Evolutionary conservation across 2,888 invertebrate genomes (phyloP).

Genomic region (Rosalia funebris): DNA sequence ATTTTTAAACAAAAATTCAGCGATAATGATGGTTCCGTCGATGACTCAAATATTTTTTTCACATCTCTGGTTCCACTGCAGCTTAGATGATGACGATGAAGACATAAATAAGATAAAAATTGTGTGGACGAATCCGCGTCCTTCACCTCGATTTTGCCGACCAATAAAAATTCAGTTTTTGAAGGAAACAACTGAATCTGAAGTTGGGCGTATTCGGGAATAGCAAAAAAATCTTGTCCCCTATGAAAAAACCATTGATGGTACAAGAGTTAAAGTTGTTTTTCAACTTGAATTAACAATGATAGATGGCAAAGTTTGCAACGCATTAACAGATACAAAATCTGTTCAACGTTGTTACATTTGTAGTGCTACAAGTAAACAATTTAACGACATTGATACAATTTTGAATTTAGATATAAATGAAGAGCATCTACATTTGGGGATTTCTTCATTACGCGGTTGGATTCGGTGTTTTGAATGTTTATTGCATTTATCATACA

Average conservation of each 20-base stretch:
- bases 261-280: neutral
- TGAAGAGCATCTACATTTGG: neutral
- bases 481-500: neutral
- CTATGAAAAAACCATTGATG: neutral
- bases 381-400: neutral
- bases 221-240: neutral
- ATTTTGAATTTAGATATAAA: neutral
- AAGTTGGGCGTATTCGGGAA: neutral
- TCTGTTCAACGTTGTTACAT: neutral
- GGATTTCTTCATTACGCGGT: neutral
- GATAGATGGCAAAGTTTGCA: neutral
- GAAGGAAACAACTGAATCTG: neutral
- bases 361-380: neutral
- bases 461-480: neutral
- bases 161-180: neutral
- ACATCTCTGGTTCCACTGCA: neutral
- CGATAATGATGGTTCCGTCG: neutral
- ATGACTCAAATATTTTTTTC: neutral
- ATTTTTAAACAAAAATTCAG: neutral
- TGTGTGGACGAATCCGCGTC: neutral
- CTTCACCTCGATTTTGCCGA: conserved; percentile 2
- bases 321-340: neutral
- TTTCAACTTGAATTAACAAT: neutral
- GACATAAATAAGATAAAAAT: neutral
- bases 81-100: neutral